Evolutionary conservation across 2,888 invertebrate genomes (phyloP).

Genomic region (Agrotis ipsilon): DNA sequence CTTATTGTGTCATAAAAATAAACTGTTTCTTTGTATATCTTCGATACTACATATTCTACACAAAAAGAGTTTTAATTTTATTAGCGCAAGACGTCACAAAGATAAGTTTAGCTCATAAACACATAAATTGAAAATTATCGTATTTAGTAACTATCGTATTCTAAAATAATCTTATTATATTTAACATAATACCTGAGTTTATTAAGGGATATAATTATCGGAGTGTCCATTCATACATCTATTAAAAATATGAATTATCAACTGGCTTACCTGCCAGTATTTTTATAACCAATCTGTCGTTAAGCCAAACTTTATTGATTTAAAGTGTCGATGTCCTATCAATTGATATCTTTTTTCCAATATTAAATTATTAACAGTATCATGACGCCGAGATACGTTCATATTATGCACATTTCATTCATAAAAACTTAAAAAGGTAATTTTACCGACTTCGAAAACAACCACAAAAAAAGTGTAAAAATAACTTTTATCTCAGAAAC

Average conservation of each 20-base stretch:
- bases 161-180: background rate
- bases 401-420: background rate
- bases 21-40: background rate
- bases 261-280: background rate
- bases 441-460: no score
- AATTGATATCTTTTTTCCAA: background rate
- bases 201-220: no score
- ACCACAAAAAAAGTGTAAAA: no score
- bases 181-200: no score
- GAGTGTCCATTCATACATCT: background rate
- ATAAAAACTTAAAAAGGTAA: background rate
- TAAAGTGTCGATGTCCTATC: background rate
- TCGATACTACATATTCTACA: background rate
- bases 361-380: slow-evolving; percentile 4
- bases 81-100: background rate
- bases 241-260: background rate
- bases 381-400: background rate
- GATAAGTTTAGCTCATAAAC: background rate
- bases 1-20: background rate
- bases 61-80: background rate
- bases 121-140: background rate
- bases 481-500: no score
- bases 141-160: background rate
- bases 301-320: background rate
- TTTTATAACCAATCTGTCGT: background rate